A percentile compares a stretch with the other conserved stretches of the same genome.
phyloP scores from a whole-genome alignment of 2,113 vertebrate genomes.

The Cynocephalus volans region DNA sequence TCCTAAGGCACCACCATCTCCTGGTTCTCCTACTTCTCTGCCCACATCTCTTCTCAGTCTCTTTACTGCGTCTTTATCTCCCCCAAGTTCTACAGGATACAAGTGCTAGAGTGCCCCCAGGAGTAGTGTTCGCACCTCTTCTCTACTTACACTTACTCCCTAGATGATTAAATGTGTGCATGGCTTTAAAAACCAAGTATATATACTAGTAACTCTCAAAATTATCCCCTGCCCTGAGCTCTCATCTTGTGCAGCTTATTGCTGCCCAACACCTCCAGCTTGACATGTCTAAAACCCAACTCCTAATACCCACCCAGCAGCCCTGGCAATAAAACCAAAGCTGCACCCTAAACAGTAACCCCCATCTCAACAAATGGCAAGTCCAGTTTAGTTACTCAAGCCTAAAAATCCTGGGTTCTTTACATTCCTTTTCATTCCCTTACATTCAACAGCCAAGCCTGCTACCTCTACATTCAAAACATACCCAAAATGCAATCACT shows the following conservation, averaged over 20 bases:
- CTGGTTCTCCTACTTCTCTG: neutral
- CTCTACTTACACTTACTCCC: neutral
- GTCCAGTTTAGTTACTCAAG: neutral
- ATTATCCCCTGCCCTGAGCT: neutral
- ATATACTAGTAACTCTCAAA: neutral
- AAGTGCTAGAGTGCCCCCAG: no score
- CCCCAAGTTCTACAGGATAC: neutral
- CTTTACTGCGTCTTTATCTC: neutral
- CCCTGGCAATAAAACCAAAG: neutral
- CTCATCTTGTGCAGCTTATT: rapidly evolving
- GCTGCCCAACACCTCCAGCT: neutral
- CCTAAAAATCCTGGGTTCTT: neutral
- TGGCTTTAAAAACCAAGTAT: neutral
- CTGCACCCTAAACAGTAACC: neutral
- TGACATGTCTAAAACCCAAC: neutral
- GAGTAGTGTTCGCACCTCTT: neutral
- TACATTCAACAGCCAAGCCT: neutral
- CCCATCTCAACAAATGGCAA: neutral
- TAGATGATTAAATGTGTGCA: neutral
- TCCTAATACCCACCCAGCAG: neutral
- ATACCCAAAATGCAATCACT: neutral
- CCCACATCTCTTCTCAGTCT: no score
- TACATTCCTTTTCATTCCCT: neutral
- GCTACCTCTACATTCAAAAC: neutral
- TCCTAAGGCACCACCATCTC: neutral